Conservation (phyloP, 2,888 invertebrate species). For the Ectemnius continuus region DNA sequence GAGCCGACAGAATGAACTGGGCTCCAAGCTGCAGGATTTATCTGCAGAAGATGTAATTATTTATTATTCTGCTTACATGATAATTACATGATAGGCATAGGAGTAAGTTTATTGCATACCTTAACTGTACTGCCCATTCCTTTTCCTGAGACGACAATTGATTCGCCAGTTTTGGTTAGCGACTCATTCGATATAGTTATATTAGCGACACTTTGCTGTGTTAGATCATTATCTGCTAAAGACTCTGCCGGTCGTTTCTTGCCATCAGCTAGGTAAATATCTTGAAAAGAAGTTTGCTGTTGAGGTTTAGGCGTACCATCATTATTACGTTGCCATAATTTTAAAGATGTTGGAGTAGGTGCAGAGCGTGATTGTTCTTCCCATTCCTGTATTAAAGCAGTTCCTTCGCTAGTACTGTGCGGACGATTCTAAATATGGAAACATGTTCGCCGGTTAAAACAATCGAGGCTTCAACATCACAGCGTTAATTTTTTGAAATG, state of each 20-base stretch:
- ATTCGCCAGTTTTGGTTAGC: conserved; percentile 74
- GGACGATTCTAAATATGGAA: conserved; percentile 77
- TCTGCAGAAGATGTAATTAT: conserved; percentile 51
- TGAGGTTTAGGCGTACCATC: conserved; percentile 61
- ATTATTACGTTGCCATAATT: conserved; percentile 73
- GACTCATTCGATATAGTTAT: conserved; percentile 76
- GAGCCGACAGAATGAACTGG: conserved; percentile 93
- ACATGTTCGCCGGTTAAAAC: conserved; percentile 2
- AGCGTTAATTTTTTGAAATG: too few species aligned
- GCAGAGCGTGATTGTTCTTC: conserved; percentile 87
- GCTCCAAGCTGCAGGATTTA: conserved; percentile 91
- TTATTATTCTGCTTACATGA: neutral
- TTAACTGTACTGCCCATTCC: conserved; percentile 76
- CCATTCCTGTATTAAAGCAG: conserved; percentile 82
- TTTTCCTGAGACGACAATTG: conserved; percentile 74
- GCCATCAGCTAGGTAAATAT: conserved; percentile 68
- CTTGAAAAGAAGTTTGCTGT: conserved; percentile 71
- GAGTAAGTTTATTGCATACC: conserved; percentile 52
- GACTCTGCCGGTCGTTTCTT: conserved; percentile 69
- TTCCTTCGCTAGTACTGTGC: conserved; percentile 80
- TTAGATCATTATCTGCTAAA: conserved; percentile 65
- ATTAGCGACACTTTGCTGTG: conserved; percentile 73
- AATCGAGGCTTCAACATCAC: too few species aligned
- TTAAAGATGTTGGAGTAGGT: conserved; percentile 84
- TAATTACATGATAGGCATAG: neutral